Conservation (phyloP, 2,888 invertebrate species). For the Volucella bombylans region DNA sequence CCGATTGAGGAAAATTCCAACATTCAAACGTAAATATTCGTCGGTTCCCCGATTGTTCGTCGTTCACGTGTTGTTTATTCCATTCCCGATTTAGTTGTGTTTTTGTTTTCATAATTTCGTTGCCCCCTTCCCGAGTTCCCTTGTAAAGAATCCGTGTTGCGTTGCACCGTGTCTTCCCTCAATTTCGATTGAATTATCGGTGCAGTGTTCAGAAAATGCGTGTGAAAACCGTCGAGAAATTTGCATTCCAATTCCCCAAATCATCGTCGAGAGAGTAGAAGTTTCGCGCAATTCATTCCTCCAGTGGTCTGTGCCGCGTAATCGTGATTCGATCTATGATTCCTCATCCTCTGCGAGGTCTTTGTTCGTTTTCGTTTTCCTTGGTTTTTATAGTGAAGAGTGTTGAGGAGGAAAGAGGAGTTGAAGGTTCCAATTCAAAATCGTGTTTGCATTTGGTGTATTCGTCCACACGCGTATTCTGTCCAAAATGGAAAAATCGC, state of each 20-base stretch:
- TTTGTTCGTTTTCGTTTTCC: not conserved
- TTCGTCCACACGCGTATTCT: not conserved
- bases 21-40: not conserved
- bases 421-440: not conserved
- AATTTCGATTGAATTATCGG: constrained; percentile 17
- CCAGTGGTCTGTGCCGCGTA: constrained; percentile 19
- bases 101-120: constrained; percentile 20
- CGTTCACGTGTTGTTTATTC: constrained; percentile 15
- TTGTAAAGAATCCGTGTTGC: not conserved
- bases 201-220: constrained; percentile 22
- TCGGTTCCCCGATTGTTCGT: constrained; percentile 1
- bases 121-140: not conserved
- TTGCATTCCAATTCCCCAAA: constrained; percentile 49
- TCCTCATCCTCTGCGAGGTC: not conserved
- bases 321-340: constrained; percentile 16
- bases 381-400: not conserved
- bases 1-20: constrained; percentile 53
- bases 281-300: constrained; percentile 49
- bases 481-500: constrained; percentile 47
- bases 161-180: not conserved
- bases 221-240: constrained; percentile 33
- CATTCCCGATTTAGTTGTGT: constrained; percentile 7
- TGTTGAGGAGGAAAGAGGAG: not conserved
- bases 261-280: constrained; percentile 25
- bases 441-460: not conserved